Evolutionary conservation across 2,113 vertebrate species (phyloP).

Genomic region (Cepphus grylle): DNA sequence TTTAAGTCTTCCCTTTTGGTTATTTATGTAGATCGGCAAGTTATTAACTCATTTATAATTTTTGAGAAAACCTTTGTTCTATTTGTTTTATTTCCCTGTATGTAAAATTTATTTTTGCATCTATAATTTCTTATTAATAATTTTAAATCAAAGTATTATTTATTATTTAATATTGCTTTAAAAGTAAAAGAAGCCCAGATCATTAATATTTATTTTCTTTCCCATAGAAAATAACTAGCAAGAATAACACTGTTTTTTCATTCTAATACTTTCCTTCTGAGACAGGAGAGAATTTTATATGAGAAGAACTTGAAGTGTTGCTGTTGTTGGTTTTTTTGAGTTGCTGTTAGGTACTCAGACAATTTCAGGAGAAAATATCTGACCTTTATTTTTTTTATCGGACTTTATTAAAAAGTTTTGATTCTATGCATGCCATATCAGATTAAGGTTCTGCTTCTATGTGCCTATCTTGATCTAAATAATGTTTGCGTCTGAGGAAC

Average conservation of each 20-base stretch:
- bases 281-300: neutral
- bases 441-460: neutral
- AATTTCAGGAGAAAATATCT: neutral
- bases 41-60: neutral
- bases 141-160: neutral
- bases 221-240: neutral
- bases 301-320: neutral
- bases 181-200: neutral
- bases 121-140: neutral
- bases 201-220: neutral
- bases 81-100: neutral
- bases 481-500: neutral
- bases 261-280: neutral
- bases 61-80: neutral
- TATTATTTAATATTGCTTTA: neutral
- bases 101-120: neutral
- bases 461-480: neutral
- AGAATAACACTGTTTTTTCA: neutral
- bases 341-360: neutral
- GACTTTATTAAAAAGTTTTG: neutral
- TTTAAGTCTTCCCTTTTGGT: neutral
- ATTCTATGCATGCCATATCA: neutral
- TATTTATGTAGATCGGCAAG: neutral
- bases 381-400: neutral
- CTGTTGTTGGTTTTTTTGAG: neutral